Evolutionary conservation across 2,113 vertebrate genomes (phyloP), one percentile per base, ranked within the genome.

Genomic region (Acanthochromis polyacanthus): DNA sequence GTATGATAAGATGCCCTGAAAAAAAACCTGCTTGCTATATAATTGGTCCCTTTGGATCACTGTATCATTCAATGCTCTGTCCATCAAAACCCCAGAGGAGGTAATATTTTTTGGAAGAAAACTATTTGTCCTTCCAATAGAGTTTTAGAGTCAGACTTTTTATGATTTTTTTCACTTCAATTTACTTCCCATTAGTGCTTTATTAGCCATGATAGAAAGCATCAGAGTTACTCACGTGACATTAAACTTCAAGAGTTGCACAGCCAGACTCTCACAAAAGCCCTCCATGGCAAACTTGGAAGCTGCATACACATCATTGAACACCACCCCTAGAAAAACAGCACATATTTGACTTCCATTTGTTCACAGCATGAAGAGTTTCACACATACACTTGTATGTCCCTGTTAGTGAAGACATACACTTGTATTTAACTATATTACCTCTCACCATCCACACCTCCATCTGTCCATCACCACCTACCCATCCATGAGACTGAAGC

Each of bases 221-320:
- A 36, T 36, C 32, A 36, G 32, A 36, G 32, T 1, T 2, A 36
- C 32, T 36, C 32, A 36, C 32, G 32, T 36, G 84, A 95, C 82
- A 1, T 95, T 91, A 61, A 95, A 95, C 82, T 89, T 92, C 17
- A 93, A 46, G 4, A 94, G 91, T 50, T 95, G 95, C 28, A 88
- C 86, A 5, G 93, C 92, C 80, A 95, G 59, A 88, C 93, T 76
- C 86, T 95, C 91, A n/a, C 94, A 94, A 83, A 95, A 95, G 4
- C 95, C 95, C 80, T 95, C 93, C 48, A 93, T 91, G 32, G 95
- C 94, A 63, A 95, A 95, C 82, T 95, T 95, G n/a, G 95, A 95
- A 4, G 94, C 94, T 14, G 93, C 82, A 0, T 95, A 95, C 50
- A 95, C 87, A 0, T 95, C 93, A 7, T 94, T 95, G 56, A 95